Evolutionary conservation across 2,113 vertebrate species (phyloP).

Genomic region (Reinhardtius hippoglossoides): DNA sequence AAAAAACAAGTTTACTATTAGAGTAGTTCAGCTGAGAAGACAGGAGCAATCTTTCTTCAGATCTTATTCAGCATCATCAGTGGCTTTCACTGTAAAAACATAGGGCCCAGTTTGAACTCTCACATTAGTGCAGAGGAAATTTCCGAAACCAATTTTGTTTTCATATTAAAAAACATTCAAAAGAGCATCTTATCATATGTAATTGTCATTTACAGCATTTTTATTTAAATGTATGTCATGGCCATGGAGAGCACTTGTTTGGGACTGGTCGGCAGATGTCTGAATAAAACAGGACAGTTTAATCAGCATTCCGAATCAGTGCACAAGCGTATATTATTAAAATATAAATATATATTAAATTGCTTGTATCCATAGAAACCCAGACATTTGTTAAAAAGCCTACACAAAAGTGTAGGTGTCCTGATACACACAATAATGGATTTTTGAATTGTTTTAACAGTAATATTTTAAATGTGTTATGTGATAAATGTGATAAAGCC

Average conservation of each 20-base stretch:
- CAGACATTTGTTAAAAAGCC: conserved; percentile 1
- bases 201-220: neutral
- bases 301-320: no score
- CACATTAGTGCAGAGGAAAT: neutral
- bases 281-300: no score
- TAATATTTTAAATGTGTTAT: neutral
- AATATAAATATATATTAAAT: conserved; percentile 3
- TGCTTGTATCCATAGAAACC: neutral
- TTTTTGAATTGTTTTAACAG: neutral
- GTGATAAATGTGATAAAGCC: no score
- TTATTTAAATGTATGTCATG: neutral
- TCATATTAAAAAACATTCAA: neutral
- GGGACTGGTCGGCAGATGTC: no score
- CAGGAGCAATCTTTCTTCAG: conserved; percentile 1
- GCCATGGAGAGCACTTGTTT: neutral
- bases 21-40: neutral
- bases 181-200: neutral
- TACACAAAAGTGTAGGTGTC: neutral
- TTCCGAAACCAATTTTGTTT: neutral
- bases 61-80: neutral
- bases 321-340: no score
- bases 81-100: neutral
- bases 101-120: neutral
- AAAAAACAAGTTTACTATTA: neutral
- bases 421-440: neutral